Evolutionary conservation across 1,140 invertebrate species (phyloP), one percentile per base, ranked within the genome.

Genomic region (Forficula auricularia): DNA sequence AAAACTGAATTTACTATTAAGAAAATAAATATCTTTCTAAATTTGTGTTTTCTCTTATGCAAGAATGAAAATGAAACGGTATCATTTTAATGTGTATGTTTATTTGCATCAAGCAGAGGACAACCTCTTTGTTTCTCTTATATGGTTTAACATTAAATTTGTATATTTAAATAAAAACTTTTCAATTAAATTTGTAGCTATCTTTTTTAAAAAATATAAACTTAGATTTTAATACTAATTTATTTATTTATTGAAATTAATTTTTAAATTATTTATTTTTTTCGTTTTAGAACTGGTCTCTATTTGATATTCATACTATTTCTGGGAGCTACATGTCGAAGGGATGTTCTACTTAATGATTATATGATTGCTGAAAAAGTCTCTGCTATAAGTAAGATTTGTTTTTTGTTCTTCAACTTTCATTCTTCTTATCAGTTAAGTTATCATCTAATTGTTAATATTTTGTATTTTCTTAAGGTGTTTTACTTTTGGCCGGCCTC

Each of bases 331-430:
- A 92, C 87, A 9, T 92, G 89, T 54, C 71, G 72, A 34, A 68
- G 89, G 49, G 54, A 60, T 4, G 71, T 67, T 8, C 64, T 97
- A 8, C 66, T 82, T 15, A 73, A 62, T 13, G 82, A 96, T 62
- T 91, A 82, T 53, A 86, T 90, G 68, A 90, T 97, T 52, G 79
- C 81, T 12, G 80, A 83, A n/a, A 82, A 82, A 52, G 84, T 90
- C 34, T 85, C 84, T 12, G 79, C 77, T 2, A 68, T 84, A 32
- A 72, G 73, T 63, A 50, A 52, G 57, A 53, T 37, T 44, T 15
- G 20, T 9, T 27, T 12, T 19, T 33, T 47, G 40, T 42, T 42
- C 14, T 44, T 45, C 32, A 45, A 6, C 2, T 18, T 37, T 42
- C 16, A 10, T 19, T 38, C 14, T 12, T 44, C 37, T 20, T 19